A percentile compares a stretch with the other conserved stretches of the same genome.
These are phyloP conservation scores for Empidonax alnorum DNA, from an alignment of 2,113 vertebrate species.

Conservation along the genomic window DNA sequence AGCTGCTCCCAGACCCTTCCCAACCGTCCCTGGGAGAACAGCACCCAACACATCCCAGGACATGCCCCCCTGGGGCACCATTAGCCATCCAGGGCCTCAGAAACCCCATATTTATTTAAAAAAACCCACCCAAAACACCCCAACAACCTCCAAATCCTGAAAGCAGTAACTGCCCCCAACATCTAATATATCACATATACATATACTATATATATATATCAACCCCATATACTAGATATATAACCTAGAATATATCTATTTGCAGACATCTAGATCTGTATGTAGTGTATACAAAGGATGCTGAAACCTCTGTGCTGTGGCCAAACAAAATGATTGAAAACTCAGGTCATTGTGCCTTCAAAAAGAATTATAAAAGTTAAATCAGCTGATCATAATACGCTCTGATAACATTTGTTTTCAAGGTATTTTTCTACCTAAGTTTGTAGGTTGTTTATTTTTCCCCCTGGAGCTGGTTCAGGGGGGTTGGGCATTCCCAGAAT, in stretches of 20 bases:
- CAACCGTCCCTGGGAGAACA: accelerated
- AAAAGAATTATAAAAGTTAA: neutral
- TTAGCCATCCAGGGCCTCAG: too few species aligned
- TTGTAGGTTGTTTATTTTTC: neutral
- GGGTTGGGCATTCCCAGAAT: neutral
- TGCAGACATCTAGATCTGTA: neutral
- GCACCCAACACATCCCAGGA: neutral
- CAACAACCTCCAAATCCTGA: neutral
- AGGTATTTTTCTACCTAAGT: neutral
- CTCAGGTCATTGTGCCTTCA: neutral
- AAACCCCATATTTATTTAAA: too few species aligned
- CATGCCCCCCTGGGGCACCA: too few species aligned
- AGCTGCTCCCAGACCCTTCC: neutral
- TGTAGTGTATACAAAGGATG: neutral
- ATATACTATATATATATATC: too few species aligned
- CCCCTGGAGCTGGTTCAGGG: neutral
- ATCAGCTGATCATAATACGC: neutral
- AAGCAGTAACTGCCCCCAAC: neutral
- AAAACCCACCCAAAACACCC: neutral
- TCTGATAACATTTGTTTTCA: neutral
- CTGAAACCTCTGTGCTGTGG: neutral
- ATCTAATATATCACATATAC: neutral
- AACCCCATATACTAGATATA: neutral
- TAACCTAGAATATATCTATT: neutral
- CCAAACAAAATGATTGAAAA: neutral